A percentile compares a stretch with the other conserved stretches of the same genome.
phyloP scores from a whole-genome alignment of 2,797 vertebrate species.

The Onychomys arenicola region DNA sequence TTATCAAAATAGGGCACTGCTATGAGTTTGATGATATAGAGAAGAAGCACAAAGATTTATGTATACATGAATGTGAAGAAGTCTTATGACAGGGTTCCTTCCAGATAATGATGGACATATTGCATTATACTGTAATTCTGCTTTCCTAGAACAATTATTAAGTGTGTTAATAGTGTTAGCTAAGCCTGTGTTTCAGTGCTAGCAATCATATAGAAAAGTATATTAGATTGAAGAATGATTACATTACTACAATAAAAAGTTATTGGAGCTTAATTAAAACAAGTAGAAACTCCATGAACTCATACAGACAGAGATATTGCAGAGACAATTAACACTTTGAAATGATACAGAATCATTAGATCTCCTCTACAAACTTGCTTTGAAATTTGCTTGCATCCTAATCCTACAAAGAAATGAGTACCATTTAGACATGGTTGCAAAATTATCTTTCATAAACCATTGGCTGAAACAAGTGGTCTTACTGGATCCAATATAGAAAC shows the following conservation, averaged over 20 bases:
- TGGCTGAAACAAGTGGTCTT: background rate
- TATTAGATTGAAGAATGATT: background rate
- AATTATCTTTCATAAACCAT: background rate
- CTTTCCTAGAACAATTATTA: background rate
- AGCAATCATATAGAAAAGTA: background rate
- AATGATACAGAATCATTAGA: background rate
- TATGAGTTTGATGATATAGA: background rate
- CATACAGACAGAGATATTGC: background rate
- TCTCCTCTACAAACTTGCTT: background rate
- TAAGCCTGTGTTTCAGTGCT: background rate
- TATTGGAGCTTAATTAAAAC: background rate
- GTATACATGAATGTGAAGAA: background rate
- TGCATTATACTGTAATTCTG: background rate
- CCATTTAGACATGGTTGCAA: background rate
- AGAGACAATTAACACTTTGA: background rate
- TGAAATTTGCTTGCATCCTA: background rate
- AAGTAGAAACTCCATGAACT: background rate
- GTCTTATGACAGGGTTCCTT: background rate
- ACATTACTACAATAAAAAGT: slow-evolving; percentile 11
- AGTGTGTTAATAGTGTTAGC: background rate
- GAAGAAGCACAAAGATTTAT: background rate
- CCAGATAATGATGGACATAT: background rate
- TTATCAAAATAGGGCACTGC: background rate
- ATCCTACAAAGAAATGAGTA: background rate
- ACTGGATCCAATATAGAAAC: background rate